A percentile compares a stretch with the other conserved stretches of the same genome.
These are phyloP conservation scores for Podabrus alpinus DNA, from an alignment of 2,888 invertebrate species.

Conservation along the genomic window DNA sequence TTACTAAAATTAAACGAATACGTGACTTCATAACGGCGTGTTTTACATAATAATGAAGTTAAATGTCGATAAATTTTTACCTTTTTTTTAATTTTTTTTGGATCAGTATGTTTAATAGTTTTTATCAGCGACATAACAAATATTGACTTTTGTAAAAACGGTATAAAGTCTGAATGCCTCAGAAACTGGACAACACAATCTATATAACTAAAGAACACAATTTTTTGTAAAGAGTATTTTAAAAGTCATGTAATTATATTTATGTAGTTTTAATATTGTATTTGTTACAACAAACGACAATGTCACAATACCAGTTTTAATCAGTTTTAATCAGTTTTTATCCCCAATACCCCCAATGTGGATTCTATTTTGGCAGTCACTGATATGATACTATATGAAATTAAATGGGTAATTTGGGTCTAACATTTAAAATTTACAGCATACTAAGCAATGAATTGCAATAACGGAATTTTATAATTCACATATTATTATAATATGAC, in stretches of 20 bases:
- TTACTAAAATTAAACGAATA: not conserved
- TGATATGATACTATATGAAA: not conserved
- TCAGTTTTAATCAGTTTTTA: not conserved
- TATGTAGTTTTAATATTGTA: not conserved
- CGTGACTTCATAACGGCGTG: not conserved
- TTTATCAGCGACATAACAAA: not conserved
- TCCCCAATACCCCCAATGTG: too few species aligned
- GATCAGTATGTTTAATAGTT: not conserved
- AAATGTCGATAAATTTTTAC: not conserved
- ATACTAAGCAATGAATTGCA: too few species aligned
- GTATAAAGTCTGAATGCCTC: not conserved
- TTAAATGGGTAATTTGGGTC: not conserved
- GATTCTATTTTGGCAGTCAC: not conserved
- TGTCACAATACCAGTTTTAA: not conserved
- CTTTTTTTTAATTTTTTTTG: not conserved
- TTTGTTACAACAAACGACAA: not conserved
- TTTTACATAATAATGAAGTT: not conserved
- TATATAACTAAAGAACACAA: not conserved
- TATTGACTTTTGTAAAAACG: not conserved
- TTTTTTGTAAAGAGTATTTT: not conserved
- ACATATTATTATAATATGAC: too few species aligned
- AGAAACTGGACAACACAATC: not conserved
- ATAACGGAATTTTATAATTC: too few species aligned
- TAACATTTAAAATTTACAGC: not conserved
- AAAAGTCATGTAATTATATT: not conserved